A percentile compares a stretch with the other conserved stretches of the same genome.
Conservation (phyloP, 2,113 vertebrate genomes). For the Catharus bicknelli region DNA sequence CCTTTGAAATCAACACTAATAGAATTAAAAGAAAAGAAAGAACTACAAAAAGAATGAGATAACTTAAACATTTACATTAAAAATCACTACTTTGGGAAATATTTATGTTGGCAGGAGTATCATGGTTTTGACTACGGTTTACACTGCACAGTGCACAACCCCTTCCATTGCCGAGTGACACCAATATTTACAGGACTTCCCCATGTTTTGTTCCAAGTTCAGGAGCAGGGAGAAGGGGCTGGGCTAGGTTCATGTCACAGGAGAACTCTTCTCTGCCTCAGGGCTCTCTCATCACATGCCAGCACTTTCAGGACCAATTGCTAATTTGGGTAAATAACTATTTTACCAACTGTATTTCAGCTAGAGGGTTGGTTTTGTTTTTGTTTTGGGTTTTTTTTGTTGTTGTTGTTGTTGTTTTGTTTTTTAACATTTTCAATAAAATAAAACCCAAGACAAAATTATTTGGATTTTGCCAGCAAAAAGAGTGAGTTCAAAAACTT, state of each 20-base stretch:
- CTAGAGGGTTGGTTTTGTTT: too few species aligned
- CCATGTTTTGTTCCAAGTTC: background rate
- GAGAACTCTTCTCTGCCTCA: background rate
- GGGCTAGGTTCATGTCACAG: background rate
- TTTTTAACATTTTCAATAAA: background rate
- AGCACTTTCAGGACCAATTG: background rate
- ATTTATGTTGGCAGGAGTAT: constrained; percentile 36
- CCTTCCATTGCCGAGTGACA: background rate
- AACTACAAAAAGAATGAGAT: background rate
- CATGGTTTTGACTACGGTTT: background rate
- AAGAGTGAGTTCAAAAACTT: background rate
- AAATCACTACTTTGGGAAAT: constrained; percentile 54
- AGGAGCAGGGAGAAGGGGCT: background rate
- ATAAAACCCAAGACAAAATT: background rate
- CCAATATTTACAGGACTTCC: background rate
- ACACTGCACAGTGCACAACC: background rate
- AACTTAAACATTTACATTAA: constrained; percentile 51
- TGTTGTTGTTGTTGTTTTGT: background rate
- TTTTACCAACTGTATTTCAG: background rate
- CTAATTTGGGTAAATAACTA: background rate
- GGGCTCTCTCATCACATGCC: background rate
- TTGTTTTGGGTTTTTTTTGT: too few species aligned
- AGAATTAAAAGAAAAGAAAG: background rate
- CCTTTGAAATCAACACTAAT: constrained; percentile 42
- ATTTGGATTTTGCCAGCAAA: background rate